Evolutionary conservation across 2,888 invertebrate species (phyloP).

Genomic region (Drosophila mimica): DNA sequence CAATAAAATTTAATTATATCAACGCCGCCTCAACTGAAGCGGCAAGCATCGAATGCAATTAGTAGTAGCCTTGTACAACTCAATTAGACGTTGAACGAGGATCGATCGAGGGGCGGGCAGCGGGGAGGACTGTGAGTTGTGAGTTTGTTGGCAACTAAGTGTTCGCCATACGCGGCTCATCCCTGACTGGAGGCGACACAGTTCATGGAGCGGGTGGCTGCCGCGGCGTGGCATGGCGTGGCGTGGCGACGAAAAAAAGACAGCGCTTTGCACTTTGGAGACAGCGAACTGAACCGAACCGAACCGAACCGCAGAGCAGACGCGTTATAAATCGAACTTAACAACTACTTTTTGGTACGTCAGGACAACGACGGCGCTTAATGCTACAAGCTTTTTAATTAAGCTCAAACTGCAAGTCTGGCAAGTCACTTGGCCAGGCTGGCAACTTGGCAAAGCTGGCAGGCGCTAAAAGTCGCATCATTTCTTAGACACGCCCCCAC

Average conservation of each 20-base stretch:
- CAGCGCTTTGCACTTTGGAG: slow-evolving; percentile 79
- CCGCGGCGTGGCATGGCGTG: not conserved
- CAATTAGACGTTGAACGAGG: slow-evolving; percentile 75
- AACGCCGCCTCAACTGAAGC: slow-evolving; percentile 69
- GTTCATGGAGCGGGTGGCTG: not conserved
- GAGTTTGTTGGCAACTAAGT: slow-evolving; percentile 40
- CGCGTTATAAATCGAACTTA: slow-evolving; percentile 78
- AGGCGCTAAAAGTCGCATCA: slow-evolving; percentile 78
- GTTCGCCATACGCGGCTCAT: slow-evolving; percentile 61
- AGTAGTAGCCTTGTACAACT: slow-evolving; percentile 83
- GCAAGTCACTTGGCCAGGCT: slow-evolving; percentile 13
- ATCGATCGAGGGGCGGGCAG: not conserved
- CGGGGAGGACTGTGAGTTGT: not conserved
- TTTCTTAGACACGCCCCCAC: slow-evolving; percentile 42
- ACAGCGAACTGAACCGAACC: slow-evolving; percentile 28
- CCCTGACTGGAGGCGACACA: slow-evolving; percentile 26
- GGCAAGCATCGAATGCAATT: slow-evolving; percentile 84
- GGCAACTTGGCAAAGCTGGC: slow-evolving; percentile 11
- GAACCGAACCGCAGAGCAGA: slow-evolving; percentile 67
- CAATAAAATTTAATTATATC: slow-evolving; percentile 82
- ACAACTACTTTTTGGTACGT: slow-evolving; percentile 59
- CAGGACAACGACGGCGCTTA: slow-evolving; percentile 50
- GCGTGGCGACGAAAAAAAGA: slow-evolving; percentile 20
- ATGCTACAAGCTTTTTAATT: slow-evolving; percentile 81
- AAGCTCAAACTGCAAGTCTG: slow-evolving; percentile 73